Conservation (phyloP, 2,888 invertebrate species). For the Eristalinus sepulchralis region DNA sequence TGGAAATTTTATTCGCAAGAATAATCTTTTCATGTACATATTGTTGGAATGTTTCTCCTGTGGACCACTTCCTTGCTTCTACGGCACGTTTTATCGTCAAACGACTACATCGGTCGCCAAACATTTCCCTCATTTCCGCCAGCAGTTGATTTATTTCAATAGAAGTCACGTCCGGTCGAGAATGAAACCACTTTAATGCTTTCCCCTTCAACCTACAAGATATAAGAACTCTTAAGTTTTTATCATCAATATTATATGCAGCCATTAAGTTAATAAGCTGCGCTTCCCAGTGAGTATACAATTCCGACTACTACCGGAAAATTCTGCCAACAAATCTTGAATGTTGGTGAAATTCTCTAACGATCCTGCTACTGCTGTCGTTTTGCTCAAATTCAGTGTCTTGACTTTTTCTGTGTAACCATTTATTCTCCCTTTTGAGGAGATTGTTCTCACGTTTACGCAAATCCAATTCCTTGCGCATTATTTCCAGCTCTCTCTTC, state of each 20-base stretch:
- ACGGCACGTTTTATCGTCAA: too few relatives aligned
- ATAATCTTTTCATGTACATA: background rate
- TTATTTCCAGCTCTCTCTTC: too few relatives aligned
- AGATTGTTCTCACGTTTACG: too few relatives aligned
- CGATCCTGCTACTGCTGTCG: background rate
- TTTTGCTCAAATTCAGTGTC: too few relatives aligned
- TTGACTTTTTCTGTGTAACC: too few relatives aligned
- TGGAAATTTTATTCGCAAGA: background rate
- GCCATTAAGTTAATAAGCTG: background rate
- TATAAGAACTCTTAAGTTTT: background rate
- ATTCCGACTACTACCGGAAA: conserved; percentile 14
- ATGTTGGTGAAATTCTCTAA: background rate
- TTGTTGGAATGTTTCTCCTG: too few relatives aligned
- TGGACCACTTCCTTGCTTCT: too few relatives aligned
- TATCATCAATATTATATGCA: background rate
- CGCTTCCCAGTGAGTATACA: conserved; percentile 3
- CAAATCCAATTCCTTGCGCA: too few relatives aligned
- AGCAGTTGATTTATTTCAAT: background rate
- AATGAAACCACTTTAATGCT: conserved; percentile 1
- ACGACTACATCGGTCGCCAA: too few relatives aligned
- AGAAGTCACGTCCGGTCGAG: background rate
- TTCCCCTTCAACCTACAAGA: background rate
- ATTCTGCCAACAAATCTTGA: conserved; percentile 20
- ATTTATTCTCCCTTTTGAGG: too few relatives aligned
- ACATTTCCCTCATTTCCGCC: too few relatives aligned